Evolutionary conservation across 2,888 invertebrate genomes (phyloP).

Genomic region (Taenaris catops): DNA sequence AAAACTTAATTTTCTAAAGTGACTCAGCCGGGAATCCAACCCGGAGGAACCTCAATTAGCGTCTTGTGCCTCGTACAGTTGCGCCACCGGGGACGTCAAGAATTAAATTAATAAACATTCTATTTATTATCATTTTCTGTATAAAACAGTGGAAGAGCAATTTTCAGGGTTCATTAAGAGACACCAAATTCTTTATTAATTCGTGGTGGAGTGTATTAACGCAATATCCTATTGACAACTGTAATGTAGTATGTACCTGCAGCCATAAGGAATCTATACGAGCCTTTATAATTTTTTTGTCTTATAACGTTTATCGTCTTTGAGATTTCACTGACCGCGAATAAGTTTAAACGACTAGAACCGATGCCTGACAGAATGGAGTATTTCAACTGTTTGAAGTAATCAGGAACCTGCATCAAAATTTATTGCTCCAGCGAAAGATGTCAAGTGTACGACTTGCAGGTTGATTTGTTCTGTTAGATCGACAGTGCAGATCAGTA

Average conservation of each 20-base stretch:
- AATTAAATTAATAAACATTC: no score
- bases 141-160: no score
- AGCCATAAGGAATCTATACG: conserved; percentile 13
- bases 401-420: conserved; percentile 10
- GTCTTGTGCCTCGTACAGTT: no score
- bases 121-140: no score
- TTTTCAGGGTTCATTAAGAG: no score
- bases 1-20: no score
- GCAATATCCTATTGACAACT: conserved; percentile 20
- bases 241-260: conserved; percentile 8
- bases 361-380: conserved; percentile 9
- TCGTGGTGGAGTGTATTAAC: conserved; percentile 13
- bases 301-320: not conserved
- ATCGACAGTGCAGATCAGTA: not conserved
- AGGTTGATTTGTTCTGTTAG: conserved; percentile 6
- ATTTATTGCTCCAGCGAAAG: conserved; percentile 10
- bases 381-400: conserved; percentile 10
- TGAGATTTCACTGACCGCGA: conserved; percentile 16
- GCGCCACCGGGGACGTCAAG: no score
- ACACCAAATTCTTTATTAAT: no score
- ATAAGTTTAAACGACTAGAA: conserved; percentile 16
- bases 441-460: conserved; percentile 5
- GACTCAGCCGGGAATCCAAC: no score
- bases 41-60: no score
- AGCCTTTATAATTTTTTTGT: conserved; percentile 12